These are phyloP conservation scores for Progne subis DNA, from an alignment of 2,113 vertebrate genomes.

Conservation along the genomic window DNA sequence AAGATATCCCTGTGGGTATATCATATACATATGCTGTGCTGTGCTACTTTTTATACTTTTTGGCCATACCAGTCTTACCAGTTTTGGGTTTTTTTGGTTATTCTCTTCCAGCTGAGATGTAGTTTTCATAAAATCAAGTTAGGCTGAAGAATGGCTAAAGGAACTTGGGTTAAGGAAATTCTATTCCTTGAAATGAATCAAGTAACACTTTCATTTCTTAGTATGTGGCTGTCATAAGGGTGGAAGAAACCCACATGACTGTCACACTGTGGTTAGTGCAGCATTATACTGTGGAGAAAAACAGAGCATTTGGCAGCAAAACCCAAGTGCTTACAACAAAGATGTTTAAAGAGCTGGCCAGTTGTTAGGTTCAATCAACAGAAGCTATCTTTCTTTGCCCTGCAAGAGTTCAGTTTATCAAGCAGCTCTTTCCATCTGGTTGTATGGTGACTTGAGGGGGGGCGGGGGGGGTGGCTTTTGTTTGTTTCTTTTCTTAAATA, in stretches of 20 bases:
- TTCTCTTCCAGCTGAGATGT: not conserved
- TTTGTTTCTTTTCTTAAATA: not conserved
- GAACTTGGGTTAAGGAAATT: not conserved
- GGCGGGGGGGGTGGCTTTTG: not conserved
- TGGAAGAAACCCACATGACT: not conserved
- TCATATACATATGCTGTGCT: not conserved
- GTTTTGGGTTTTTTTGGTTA: not conserved
- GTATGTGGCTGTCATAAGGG: not conserved
- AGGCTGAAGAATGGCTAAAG: not conserved
- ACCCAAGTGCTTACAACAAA: not conserved
- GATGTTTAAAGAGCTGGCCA: not conserved
- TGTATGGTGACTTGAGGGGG: not conserved
- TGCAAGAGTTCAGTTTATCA: not conserved
- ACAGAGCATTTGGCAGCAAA: not conserved
- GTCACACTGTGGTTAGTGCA: not conserved
- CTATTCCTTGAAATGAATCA: not conserved
- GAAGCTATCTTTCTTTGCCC: not conserved
- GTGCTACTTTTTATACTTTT: not conserved
- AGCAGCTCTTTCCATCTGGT: not conserved
- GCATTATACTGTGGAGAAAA: not conserved
- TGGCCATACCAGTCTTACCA: not conserved
- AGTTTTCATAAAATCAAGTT: not conserved
- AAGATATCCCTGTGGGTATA: not conserved
- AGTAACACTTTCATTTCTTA: not conserved
- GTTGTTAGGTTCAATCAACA: not conserved